These are phyloP conservation scores for Hyles euphorbiae DNA, from an alignment of 1,140 invertebrate genomes.

Conservation along the genomic window DNA sequence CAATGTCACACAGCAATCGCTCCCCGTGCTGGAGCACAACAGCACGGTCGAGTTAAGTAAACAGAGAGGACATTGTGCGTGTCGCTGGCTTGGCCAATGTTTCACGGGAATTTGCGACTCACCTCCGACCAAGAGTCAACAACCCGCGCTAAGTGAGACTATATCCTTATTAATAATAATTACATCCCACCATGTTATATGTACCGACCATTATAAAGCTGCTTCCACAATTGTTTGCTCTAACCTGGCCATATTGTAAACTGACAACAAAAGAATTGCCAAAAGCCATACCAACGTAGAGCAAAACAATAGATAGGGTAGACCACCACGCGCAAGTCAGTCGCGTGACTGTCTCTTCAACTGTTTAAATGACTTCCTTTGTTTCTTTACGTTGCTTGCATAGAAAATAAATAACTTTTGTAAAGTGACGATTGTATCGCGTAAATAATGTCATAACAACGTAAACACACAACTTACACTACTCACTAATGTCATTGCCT, in stretches of 20 bases:
- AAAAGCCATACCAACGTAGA: no score
- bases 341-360: slow-evolving; percentile 52
- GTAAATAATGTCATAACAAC: slow-evolving; percentile 5
- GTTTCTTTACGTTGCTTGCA: slow-evolving; percentile 58
- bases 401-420: slow-evolving; percentile 27
- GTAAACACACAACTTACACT: no score
- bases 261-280: no score
- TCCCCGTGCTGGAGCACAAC: slow-evolving; percentile 25
- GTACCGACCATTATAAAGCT: slow-evolving; percentile 2
- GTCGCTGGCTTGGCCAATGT: slow-evolving; percentile 35
- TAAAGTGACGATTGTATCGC: slow-evolving; percentile 22
- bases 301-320: slow-evolving; percentile 35
- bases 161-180: slow-evolving; percentile 33
- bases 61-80: slow-evolving; percentile 56
- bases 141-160: slow-evolving; percentile 30
- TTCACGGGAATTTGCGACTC: slow-evolving; percentile 43
- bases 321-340: slow-evolving; percentile 23
- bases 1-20: slow-evolving; percentile 41
- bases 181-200: slow-evolving; percentile 13
- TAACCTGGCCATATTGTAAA: background rate
- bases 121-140: slow-evolving; percentile 45
- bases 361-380: slow-evolving; percentile 65
- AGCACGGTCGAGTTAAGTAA: slow-evolving; percentile 36
- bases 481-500: no score
- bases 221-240: slow-evolving; percentile 5